These are phyloP conservation scores for Aleiodes testaceus DNA, from an alignment of 2,888 invertebrate species.

Conservation along the genomic window DNA sequence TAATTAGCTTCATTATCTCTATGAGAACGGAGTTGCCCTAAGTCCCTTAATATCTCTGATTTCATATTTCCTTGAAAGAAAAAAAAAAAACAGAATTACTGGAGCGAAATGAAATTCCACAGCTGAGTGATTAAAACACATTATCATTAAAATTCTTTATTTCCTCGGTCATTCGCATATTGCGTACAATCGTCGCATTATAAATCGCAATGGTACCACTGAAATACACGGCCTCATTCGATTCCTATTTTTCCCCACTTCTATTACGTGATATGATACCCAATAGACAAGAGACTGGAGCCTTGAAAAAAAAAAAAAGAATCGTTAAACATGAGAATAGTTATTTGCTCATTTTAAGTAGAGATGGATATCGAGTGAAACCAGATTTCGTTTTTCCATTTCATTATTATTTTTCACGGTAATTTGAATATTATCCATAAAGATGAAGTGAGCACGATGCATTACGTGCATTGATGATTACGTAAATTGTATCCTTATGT, in stretches of 20 bases:
- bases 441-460: slow-evolving; percentile 23
- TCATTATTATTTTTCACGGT: slow-evolving; percentile 2
- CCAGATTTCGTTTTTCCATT: not conserved
- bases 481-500: slow-evolving; percentile 17
- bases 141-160: not conserved
- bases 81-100: not conserved
- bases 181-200: slow-evolving; percentile 14
- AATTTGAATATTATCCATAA: slow-evolving; percentile 15
- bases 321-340: not conserved
- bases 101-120: not conserved
- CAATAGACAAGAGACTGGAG: not conserved
- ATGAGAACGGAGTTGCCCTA: too few species aligned
- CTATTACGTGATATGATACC: slow-evolving; percentile 5
- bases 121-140: not conserved
- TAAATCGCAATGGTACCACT: slow-evolving; percentile 16
- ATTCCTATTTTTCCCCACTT: not conserved
- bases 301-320: not conserved
- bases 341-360: too few species aligned
- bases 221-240: slow-evolving; percentile 19
- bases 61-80: too few species aligned
- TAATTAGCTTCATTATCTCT: not conserved
- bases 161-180: slow-evolving; percentile 14
- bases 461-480: slow-evolving; percentile 21
- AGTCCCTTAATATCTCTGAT: too few species aligned
- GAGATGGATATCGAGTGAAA: not conserved